Evolutionary conservation across 2,113 vertebrate genomes (phyloP), one percentile per base, ranked within the genome.

Genomic region (Apteryx owenii): DNA sequence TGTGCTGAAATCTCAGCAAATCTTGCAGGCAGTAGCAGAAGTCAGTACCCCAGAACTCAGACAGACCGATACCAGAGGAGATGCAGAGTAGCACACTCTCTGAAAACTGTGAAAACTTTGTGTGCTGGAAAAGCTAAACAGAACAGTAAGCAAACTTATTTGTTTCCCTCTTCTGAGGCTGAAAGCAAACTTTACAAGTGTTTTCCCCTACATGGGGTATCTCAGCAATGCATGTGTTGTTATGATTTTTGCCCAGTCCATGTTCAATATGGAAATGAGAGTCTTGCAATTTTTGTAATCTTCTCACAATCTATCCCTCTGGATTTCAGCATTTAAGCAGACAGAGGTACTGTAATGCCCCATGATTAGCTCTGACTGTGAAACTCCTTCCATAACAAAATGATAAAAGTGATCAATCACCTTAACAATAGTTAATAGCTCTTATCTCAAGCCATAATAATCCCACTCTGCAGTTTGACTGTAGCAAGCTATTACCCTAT

Each of bases 341-440:
- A 90, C 88, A 82, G 97, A 94, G 70, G 69, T 54, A 71, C 77
- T 2, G 83, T 90, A 98, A 97, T 94, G 90, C 69, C 88, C 80
- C 62, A 22, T 96, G 96, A 97, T 97, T 97, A 96, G 92, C 94
- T 97, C 93, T 97, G 96, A 98, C 95, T 97, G 97, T 97, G 93
- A 97, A 97, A 96, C 87, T 81, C 80, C 94, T 97, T 95, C 92
- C 89, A 91, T 86, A 97, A 93, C 95, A 96, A 93, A 97, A 97
- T 75, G 51, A 96, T 93, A 96, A 94, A 97, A 97, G 94, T 53
- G 61, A 98, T 98, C 97, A 97, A 96, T 98, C 97, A 96, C 92
- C 85, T 94, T 96, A 98, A 98, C 96, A 97, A 97, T 97, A 96
- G 94, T 91, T 98, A 97, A 97, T 96, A 94, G 93, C 92, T 94